A percentile compares a stretch with the other conserved stretches of the same genome.
phyloP scores from a whole-genome alignment of 2,113 vertebrate genomes.

The Penelope pileata region DNA sequence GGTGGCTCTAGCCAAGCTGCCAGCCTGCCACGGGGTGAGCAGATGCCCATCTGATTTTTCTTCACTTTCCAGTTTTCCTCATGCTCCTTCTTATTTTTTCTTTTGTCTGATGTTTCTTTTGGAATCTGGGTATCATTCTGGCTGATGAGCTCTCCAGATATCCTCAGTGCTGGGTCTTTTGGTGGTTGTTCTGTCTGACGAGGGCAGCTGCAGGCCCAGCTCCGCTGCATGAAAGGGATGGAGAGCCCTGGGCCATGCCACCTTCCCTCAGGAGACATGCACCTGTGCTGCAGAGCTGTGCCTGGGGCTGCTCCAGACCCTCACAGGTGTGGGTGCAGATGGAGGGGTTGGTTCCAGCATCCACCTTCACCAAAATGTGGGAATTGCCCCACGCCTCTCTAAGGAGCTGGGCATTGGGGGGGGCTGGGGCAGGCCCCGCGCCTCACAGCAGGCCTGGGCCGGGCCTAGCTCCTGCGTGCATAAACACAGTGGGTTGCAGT shows the following conservation, averaged over 20 bases:
- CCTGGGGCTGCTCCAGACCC: neutral
- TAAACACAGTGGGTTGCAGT: neutral
- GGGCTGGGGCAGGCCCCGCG: too few relatives aligned
- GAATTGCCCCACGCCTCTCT: neutral
- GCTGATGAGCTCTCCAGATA: neutral
- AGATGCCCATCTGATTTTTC: neutral
- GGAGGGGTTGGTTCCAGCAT: neutral
- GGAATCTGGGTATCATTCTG: neutral
- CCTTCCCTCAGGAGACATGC: neutral
- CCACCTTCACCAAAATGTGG: neutral
- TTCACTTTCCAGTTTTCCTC: neutral
- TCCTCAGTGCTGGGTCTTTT: neutral
- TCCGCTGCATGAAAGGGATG: neutral
- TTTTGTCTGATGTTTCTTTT: neutral
- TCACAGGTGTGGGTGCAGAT: rapidly evolving
- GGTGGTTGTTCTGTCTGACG: rapidly evolving
- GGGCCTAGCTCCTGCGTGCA: neutral
- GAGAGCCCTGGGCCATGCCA: neutral
- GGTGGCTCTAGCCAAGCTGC: neutral
- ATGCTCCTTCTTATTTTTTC: neutral
- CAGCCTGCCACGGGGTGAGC: neutral
- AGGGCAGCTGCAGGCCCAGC: rapidly evolving
- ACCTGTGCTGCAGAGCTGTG: neutral
- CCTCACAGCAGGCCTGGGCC: too few relatives aligned
- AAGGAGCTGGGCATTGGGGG: neutral